Evolutionary conservation across 2,797 vertebrate genomes (phyloP).

Genomic region (Mus spretus): DNA sequence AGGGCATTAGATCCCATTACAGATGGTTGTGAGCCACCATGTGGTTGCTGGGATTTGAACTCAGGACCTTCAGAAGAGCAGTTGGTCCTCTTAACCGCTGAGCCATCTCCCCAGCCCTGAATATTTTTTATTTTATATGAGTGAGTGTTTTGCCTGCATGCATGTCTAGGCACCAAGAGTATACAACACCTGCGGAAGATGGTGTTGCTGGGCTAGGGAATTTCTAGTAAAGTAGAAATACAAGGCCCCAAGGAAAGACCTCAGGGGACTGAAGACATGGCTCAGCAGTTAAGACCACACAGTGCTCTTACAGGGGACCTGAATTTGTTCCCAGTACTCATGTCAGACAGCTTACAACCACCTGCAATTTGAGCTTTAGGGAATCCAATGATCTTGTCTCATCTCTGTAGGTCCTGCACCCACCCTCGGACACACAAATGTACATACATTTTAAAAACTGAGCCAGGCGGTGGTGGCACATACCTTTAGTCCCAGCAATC

Average conservation of each 20-base stretch:
- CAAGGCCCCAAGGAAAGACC: background rate
- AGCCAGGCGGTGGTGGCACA: background rate
- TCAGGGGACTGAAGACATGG: background rate
- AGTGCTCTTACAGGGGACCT: background rate
- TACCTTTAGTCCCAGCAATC: background rate
- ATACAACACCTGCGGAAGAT: background rate
- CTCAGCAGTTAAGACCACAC: background rate
- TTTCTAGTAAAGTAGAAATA: background rate
- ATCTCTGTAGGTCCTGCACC: background rate
- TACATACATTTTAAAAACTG: background rate
- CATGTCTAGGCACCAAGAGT: background rate
- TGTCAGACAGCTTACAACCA: background rate
- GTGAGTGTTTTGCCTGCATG: background rate
- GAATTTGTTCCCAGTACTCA: background rate
- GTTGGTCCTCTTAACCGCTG: no score
- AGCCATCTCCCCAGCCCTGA: no score
- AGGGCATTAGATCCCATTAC: no score
- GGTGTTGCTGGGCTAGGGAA: background rate
- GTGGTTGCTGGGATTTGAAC: no score
- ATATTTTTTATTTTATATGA: background rate
- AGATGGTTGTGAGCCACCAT: no score
- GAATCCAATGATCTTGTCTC: background rate
- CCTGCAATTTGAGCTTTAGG: background rate
- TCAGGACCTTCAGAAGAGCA: no score
- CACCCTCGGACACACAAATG: background rate